Conservation (phyloP, 2,113 vertebrate species). For the Rhinolophus sinicus region DNA sequence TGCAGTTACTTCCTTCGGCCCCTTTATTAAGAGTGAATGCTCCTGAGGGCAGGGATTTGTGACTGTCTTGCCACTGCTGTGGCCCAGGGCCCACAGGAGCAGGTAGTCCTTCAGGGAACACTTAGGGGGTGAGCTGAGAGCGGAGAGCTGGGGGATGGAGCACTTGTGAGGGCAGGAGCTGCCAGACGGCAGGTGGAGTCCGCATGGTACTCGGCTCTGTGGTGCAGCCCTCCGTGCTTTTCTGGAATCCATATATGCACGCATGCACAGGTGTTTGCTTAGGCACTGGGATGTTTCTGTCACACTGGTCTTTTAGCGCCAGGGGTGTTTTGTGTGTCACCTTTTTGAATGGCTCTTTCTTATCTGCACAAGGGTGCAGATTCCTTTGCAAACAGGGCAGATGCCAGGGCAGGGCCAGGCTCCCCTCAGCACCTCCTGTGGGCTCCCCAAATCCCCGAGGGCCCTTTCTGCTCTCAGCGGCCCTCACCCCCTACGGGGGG, state of each 20-base stretch:
- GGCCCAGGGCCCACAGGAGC: not conserved
- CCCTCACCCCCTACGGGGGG: not conserved
- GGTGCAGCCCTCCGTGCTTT: too few relatives aligned
- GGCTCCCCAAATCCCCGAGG: not conserved
- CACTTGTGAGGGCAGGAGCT: not conserved
- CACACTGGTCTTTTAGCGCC: not conserved
- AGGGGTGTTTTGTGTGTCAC: fast-evolving
- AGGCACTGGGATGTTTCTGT: too few relatives aligned
- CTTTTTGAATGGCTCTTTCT: not conserved
- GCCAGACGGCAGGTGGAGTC: not conserved
- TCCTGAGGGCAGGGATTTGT: not conserved
- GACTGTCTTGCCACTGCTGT: not conserved
- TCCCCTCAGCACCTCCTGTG: not conserved
- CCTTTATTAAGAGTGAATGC: not conserved
- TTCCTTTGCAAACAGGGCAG: not conserved
- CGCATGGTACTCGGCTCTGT: too few relatives aligned
- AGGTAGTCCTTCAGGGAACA: not conserved
- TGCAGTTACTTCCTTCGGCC: not conserved
- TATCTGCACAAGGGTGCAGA: too few relatives aligned
- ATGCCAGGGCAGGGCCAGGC: too few relatives aligned
- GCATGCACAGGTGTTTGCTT: too few relatives aligned
- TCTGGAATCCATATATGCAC: too few relatives aligned
- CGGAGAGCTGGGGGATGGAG: not conserved
- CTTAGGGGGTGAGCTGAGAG: not conserved
- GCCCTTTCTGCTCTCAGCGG: not conserved